phyloP scores from a whole-genome alignment of 2,888 invertebrate species.

The Conistra vaccinii region DNA sequence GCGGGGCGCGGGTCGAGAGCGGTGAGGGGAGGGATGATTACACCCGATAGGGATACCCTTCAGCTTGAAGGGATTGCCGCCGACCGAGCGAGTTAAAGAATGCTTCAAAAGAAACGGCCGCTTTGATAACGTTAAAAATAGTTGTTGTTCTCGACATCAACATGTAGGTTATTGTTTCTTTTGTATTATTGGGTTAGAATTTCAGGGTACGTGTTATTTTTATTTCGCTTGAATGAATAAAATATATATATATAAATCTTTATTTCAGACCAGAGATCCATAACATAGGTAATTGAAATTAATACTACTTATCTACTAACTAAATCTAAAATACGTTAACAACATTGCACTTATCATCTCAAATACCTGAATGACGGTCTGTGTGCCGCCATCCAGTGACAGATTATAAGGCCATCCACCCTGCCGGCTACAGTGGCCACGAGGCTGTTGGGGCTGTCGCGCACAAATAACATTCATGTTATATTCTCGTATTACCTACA shows the following conservation, averaged over 20 bases:
- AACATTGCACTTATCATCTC: no score
- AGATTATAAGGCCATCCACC: no score
- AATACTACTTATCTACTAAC: no score
- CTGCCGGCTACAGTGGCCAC: no score
- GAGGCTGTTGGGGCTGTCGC: no score
- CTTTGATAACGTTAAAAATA: conserved; percentile 64
- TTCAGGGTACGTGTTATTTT: not conserved
- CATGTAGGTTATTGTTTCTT: conserved; percentile 1
- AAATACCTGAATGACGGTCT: no score
- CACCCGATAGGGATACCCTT: conserved; percentile 70
- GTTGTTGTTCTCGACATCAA: conserved; percentile 45
- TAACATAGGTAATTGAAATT: no score
- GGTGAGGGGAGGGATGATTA: conserved; percentile 57
- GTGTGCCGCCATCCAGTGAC: no score
- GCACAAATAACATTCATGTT: not conserved
- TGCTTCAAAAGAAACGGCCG: conserved; percentile 61
- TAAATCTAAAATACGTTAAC: no score
- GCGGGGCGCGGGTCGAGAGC: conserved; percentile 19
- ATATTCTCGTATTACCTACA: not conserved
- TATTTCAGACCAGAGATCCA: no score
- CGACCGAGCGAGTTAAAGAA: conserved; percentile 54
- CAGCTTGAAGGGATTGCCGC: conserved; percentile 67
- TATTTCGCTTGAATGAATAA: not conserved
- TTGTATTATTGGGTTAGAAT: not conserved
- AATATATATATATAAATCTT: no score